Conservation (phyloP, 1,140 invertebrate species). For the Andricus grossulariae region DNA sequence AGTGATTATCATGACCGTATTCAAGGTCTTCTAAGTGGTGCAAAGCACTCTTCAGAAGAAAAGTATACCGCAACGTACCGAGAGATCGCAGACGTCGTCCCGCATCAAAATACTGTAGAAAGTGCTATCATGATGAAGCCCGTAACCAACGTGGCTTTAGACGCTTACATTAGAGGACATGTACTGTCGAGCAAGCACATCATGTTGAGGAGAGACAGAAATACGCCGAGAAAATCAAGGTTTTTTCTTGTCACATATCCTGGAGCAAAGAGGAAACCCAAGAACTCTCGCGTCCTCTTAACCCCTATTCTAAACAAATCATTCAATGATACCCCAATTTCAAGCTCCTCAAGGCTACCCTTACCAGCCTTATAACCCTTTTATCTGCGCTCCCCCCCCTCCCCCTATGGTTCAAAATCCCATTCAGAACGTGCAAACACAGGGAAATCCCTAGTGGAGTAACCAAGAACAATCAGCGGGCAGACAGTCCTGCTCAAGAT, state of each 20-base stretch:
- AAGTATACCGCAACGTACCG: neutral
- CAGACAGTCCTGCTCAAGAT: neutral
- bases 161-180: neutral
- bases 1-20: conserved; percentile 4
- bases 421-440: neutral
- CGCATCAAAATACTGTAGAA: neutral
- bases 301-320: neutral
- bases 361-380: neutral
- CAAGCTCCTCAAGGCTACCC: neutral
- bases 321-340: neutral
- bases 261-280: neutral
- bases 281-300: neutral
- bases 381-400: neutral
- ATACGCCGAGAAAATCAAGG: neutral
- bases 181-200: neutral
- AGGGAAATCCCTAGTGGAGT: neutral
- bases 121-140: neutral
- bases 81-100: neutral
- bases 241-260: neutral
- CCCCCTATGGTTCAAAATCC: neutral
- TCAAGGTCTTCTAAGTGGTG: neutral
- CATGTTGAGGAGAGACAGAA: neutral
- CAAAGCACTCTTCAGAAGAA: neutral
- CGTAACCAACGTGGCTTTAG: neutral
- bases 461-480: neutral